Base-by-base conservation (phyloP, 2,888 invertebrate genomes). In the Troilus luridus region DNA sequence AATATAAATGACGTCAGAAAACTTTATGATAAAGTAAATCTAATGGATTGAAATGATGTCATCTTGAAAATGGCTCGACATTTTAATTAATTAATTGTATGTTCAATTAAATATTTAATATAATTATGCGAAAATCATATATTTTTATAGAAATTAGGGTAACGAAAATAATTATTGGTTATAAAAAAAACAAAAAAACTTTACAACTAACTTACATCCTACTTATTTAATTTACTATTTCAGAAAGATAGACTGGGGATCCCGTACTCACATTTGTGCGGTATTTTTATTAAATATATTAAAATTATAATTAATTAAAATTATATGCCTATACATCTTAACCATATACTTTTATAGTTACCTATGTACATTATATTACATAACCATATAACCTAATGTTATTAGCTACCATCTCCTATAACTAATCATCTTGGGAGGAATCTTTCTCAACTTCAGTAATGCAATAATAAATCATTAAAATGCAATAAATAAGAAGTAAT, bases 251-350 rank as follows among this genome's bases (percentile, higher is more conserved):
- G 85, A 58, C 11, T 58, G 56, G 85, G 21, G 56, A 56, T 85
- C n/a, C 85, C 85, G n/a, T 85, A 85, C 85, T 85, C 85, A 85
- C 56, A n/a, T 85, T 56, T 56, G 85, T 85, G 85, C 85, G 72
- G 72, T 77, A 19, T 77, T 77, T 77, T 77, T 77, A 77, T 77
- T 77, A 77, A 85, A 56, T 85, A 85, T 5, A 81, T 85, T 85
- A 85, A 85, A 85, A 85, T n/a, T 41, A 77, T 41, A 77, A 77
- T 77, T 77, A 77, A 77, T 77, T 41, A 41, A 77, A 77, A 77
- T 77, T 77, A 77, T 77, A 77, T 77, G 17, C 12, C 9, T 41
- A 8, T 77, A 41, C 11, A 41, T 77, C 17, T 41, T 41, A 17
- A 6, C 27, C 27, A 27, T 77, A 77, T 77, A 77, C 17, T 19